Percentiles rank a stretch among this genome's conserved stretches.
These are phyloP conservation scores for Baryphthengus martii DNA, from an alignment of 2,113 vertebrate species.

Conservation along the genomic window DNA sequence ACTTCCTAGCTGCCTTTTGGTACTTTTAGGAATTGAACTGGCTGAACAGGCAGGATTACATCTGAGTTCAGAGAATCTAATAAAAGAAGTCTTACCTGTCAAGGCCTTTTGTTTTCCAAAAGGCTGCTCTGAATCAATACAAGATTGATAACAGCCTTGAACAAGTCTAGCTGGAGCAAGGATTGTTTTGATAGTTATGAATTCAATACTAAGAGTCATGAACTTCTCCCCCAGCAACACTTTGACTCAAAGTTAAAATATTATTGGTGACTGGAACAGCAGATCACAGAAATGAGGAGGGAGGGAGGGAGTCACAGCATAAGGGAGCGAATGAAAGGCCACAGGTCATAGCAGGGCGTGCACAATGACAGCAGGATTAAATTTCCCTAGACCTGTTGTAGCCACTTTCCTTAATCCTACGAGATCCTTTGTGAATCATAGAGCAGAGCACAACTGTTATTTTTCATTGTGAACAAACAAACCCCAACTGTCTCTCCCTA, in stretches of 20 bases:
- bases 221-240: neutral
- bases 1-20: neutral
- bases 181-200: neutral
- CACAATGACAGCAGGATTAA: neutral
- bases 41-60: neutral
- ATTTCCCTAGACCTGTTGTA: neutral
- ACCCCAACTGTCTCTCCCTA: neutral
- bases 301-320: neutral
- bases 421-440: neutral
- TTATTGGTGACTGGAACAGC: neutral
- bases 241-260: neutral
- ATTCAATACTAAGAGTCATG: neutral
- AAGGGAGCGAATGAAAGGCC: neutral
- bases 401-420: neutral
- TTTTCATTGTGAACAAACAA: neutral
- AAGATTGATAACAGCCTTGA: neutral
- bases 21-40: neutral
- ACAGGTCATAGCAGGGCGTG: neutral
- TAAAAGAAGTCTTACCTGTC: neutral
- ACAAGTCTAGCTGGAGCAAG: neutral
- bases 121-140: neutral
- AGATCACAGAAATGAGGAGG: neutral
- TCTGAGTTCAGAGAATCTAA: neutral
- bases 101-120: neutral
- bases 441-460: neutral